These are phyloP conservation scores for Parapsyche elsis DNA, from an alignment of 1,140 invertebrate genomes.

Conservation along the genomic window DNA sequence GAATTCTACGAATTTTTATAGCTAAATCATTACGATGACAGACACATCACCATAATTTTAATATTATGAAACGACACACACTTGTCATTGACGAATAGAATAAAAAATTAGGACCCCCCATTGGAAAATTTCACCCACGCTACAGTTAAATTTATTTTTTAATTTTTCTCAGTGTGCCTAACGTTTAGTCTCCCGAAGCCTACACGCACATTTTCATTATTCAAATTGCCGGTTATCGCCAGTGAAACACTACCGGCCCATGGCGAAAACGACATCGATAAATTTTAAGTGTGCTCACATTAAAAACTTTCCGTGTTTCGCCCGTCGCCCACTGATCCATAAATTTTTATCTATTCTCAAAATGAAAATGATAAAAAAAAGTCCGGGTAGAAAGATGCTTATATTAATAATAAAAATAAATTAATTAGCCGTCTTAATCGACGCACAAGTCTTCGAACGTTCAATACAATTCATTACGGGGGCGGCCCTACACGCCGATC, in stretches of 20 bases:
- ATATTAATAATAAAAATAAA: too few relatives aligned
- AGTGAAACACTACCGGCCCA: constrained; percentile 10
- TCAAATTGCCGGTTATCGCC: constrained; percentile 19
- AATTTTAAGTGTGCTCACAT: constrained; percentile 18
- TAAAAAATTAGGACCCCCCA: not conserved
- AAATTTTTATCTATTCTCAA: constrained; percentile 8
- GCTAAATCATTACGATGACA: too few relatives aligned
- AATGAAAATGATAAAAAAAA: too few relatives aligned
- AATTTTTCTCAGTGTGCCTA: not conserved
- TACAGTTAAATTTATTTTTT: not conserved
- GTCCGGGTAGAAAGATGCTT: too few relatives aligned
- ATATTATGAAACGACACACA: too few relatives aligned
- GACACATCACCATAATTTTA: too few relatives aligned
- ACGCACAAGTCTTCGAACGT: too few relatives aligned
- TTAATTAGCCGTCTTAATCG: too few relatives aligned
- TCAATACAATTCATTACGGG: too few relatives aligned
- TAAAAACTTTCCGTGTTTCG: constrained; percentile 9
- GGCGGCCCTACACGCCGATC: too few relatives aligned
- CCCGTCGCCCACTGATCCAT: constrained; percentile 12
- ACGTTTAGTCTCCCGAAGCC: not conserved
- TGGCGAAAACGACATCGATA: constrained; percentile 28
- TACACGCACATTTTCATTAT: constrained; percentile 24
- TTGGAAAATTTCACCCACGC: not conserved
- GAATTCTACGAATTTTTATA: too few relatives aligned
- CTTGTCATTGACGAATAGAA: too few relatives aligned